A percentile compares a stretch with the other conserved stretches of the same genome.
These are phyloP conservation scores for Plusia festucae DNA, from an alignment of 2,888 invertebrate genomes.

Conservation along the genomic window DNA sequence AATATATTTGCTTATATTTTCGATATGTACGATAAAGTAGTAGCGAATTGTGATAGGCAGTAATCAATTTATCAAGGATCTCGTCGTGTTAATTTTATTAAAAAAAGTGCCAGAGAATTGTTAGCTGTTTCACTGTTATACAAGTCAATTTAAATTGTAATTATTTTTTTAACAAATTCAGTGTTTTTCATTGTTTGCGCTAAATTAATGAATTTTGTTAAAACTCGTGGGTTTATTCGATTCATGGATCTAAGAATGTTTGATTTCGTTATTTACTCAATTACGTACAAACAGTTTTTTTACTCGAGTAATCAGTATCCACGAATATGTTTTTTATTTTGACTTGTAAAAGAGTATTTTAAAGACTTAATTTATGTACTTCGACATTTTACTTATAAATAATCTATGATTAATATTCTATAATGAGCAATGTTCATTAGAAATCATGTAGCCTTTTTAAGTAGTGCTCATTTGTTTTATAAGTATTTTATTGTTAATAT, in stretches of 20 bases:
- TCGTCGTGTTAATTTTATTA: slow-evolving; percentile 38
- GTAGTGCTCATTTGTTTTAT: slow-evolving; percentile 69
- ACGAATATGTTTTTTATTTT: background rate
- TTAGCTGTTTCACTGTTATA: slow-evolving; percentile 32
- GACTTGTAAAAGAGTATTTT: slow-evolving; percentile 27
- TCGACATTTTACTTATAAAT: slow-evolving; percentile 9
- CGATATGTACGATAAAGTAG: slow-evolving; percentile 48
- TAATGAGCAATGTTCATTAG: slow-evolving; percentile 49
- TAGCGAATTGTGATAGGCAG: slow-evolving; percentile 59
- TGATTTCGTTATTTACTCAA: background rate
- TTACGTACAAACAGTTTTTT: background rate
- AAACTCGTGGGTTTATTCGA: background rate
- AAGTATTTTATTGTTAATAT: slow-evolving; percentile 61
- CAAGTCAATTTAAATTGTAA: slow-evolving; percentile 8
- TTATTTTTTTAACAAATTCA: background rate
- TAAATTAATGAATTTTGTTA: background rate
- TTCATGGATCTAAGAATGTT: background rate
- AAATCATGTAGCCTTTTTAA: slow-evolving; percentile 67
- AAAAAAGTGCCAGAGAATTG: slow-evolving; percentile 24
- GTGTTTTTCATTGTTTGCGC: background rate
- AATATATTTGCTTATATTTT: slow-evolving; percentile 49
- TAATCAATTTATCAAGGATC: slow-evolving; percentile 32
- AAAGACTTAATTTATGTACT: slow-evolving; percentile 14
- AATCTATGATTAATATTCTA: slow-evolving; percentile 17
- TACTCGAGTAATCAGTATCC: too few species aligned